Evolutionary conservation across 1,140 invertebrate species (phyloP), one percentile per base, ranked within the genome.

Genomic region (Vollenhovia emeryi): DNA sequence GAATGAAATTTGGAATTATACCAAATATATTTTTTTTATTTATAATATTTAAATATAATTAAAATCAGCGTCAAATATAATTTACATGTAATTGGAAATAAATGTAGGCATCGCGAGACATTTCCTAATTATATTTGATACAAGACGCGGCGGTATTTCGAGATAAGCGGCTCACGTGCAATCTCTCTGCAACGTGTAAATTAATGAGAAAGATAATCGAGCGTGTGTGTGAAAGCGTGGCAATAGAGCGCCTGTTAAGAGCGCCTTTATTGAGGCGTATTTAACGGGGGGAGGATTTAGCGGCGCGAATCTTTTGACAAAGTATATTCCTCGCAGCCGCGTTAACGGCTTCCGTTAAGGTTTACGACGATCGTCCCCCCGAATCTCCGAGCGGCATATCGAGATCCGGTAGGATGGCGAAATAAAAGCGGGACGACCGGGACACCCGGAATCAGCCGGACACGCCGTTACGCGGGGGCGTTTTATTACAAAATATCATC

Each of bases 401-500:
- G 11, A 69, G 33, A 52, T 79, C 36, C 64, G 62, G 64, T 57
- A 80, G 76, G 15, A n/a, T 33, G 30, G 66, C 57, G 66, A 78
- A 64, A 79, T 85, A 79, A 87, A 87, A 87, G 69, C 50, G 45
- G 11, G 30, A 1, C 71, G 2, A 50, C 43, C 40, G 40, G 13
- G 9, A 76, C 40, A 45, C 18, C 52, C 74, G 6, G 24, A 82
- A 75, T 45, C 45, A 78, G 50, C 33, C 80, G 86, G 73, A 87
- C 87, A 74, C 59, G 27, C 64, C 57, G 79, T 84, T 79, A 78
- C 73, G 33, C 60, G 21, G 3, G 36, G 9, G 48, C 66, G 73
- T 84, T 84, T 85, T 87, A 88, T 60, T 71, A 85, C 73, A 62
- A 88, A 85, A 88, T 85, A 88, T 88, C 76, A 85, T 88, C 71